Evolutionary conservation across 1,140 invertebrate genomes (phyloP).

Genomic region (Pygmarrhopalites habei): DNA sequence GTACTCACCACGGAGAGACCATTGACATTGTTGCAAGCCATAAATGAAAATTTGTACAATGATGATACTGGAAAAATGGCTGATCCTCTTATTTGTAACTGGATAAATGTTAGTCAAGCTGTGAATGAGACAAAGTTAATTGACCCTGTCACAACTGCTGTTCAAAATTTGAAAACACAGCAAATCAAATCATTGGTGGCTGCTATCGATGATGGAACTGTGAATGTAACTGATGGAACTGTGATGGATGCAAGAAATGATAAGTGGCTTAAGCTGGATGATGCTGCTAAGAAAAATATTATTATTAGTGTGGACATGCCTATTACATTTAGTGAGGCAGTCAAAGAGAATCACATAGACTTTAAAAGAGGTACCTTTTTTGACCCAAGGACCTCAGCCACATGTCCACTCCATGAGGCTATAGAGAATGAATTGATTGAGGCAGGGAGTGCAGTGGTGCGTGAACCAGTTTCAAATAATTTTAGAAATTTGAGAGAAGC

Average conservation of each 20-base stretch:
- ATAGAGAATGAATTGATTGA: slow-evolving; percentile 67
- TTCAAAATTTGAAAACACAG: slow-evolving; percentile 66
- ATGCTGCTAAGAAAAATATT: slow-evolving; percentile 60
- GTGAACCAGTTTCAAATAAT: slow-evolving; percentile 65
- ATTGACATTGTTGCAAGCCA: slow-evolving; percentile 66
- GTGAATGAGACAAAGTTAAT: slow-evolving; percentile 64
- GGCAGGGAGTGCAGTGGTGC: slow-evolving; percentile 64
- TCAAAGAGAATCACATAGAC: slow-evolving; percentile 48
- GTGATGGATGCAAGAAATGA: slow-evolving; percentile 71
- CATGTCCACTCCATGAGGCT: slow-evolving; percentile 70
- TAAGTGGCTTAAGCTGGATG: slow-evolving; percentile 61
- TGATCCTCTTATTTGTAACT: slow-evolving; percentile 63
- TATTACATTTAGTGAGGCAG: slow-evolving; percentile 54
- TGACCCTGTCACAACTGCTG: slow-evolving; percentile 64
- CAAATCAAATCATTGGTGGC: slow-evolving; percentile 61
- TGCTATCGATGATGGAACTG: slow-evolving; percentile 70
- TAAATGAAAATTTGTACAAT: slow-evolving; percentile 66
- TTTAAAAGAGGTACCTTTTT: slow-evolving; percentile 46
- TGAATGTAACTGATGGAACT: slow-evolving; percentile 65
- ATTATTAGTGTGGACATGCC: slow-evolving; percentile 65
- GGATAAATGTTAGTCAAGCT: slow-evolving; percentile 61
- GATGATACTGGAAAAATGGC: slow-evolving; percentile 66
- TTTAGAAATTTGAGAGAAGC: slow-evolving; percentile 65
- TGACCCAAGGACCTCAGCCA: slow-evolving; percentile 49
- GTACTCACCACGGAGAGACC: slow-evolving; percentile 65